Evolutionary conservation across 2,888 invertebrate genomes (phyloP).

Genomic region (Cryptocephalus moraei): DNA sequence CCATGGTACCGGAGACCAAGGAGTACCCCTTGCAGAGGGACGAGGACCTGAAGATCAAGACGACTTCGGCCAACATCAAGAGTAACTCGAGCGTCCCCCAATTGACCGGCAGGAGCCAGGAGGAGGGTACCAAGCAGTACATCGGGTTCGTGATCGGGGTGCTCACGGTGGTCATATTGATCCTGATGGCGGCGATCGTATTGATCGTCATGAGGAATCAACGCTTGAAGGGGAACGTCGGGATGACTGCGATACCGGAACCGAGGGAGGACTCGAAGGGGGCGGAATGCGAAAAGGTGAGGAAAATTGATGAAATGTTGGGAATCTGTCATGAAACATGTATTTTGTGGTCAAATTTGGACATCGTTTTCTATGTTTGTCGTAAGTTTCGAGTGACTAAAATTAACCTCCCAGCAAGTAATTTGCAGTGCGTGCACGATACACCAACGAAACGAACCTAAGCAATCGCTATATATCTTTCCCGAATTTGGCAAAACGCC

Average conservation of each 20-base stretch:
- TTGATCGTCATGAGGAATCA: conserved; percentile 60
- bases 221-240: conserved; percentile 39
- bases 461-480: too few relatives aligned
- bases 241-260: conserved; percentile 7
- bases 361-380: too few relatives aligned
- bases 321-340: too few relatives aligned
- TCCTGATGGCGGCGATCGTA: conserved; percentile 58
- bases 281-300: conserved; percentile 27
- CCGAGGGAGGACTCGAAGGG: conserved; percentile 28
- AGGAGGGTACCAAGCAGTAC: conserved; percentile 46
- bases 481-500: too few relatives aligned
- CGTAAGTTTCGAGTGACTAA: too few relatives aligned
- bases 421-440: too few relatives aligned
- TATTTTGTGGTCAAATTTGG: too few relatives aligned
- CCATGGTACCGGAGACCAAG: conserved; percentile 27
- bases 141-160: conserved; percentile 60
- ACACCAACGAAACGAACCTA: too few relatives aligned
- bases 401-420: too few relatives aligned
- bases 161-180: conserved; percentile 60
- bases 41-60: conserved; percentile 45
- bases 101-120: conserved; percentile 30
- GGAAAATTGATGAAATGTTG: neutral
- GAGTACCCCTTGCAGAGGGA: conserved; percentile 58
- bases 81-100: conserved; percentile 7
- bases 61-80: conserved; percentile 37